Evolutionary conservation across 2,113 vertebrate genomes (phyloP).

Genomic region (Vicugna pacos): DNA sequence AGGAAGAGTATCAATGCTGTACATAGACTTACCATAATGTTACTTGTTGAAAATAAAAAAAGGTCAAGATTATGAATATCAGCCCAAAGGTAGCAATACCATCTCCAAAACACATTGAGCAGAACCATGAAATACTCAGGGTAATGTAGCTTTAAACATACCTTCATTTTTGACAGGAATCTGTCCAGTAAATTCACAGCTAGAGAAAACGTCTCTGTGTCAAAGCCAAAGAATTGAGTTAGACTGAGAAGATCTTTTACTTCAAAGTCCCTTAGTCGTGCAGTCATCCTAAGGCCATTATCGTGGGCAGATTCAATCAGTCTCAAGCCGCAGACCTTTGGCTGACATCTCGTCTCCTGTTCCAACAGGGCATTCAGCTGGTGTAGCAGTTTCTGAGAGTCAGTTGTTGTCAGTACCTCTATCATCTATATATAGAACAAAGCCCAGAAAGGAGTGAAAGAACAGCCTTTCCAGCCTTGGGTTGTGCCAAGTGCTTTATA

Average conservation of each 20-base stretch:
- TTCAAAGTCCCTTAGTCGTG: constrained; percentile 93
- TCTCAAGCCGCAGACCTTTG: constrained; percentile 93
- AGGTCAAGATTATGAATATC: constrained; percentile 11
- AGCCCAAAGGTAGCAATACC: neutral
- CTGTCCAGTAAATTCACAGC: constrained; percentile 95
- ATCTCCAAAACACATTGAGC: neutral
- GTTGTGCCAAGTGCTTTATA: neutral
- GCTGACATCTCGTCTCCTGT: constrained; percentile 92
- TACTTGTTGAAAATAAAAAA: constrained; percentile 38
- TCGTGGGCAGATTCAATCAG: constrained; percentile 93
- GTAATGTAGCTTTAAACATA: constrained; percentile 78
- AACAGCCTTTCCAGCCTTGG: neutral
- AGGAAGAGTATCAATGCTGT: neutral
- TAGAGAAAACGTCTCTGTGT: constrained; percentile 94
- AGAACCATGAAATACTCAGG: constrained; percentile 12
- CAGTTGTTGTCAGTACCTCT: constrained; percentile 87
- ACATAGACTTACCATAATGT: neutral
- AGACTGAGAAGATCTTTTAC: constrained; percentile 96
- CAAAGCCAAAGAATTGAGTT: constrained; percentile 96
- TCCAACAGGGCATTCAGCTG: constrained; percentile 92
- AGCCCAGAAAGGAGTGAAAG: constrained; percentile 60
- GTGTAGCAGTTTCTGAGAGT: constrained; percentile 86
- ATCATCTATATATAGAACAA: constrained; percentile 92
- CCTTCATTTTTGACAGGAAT: constrained; percentile 97
- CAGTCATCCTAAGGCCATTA: constrained; percentile 95